Conservation (phyloP, 2,888 invertebrate species). For the Ecdyonurus torrentis region DNA sequence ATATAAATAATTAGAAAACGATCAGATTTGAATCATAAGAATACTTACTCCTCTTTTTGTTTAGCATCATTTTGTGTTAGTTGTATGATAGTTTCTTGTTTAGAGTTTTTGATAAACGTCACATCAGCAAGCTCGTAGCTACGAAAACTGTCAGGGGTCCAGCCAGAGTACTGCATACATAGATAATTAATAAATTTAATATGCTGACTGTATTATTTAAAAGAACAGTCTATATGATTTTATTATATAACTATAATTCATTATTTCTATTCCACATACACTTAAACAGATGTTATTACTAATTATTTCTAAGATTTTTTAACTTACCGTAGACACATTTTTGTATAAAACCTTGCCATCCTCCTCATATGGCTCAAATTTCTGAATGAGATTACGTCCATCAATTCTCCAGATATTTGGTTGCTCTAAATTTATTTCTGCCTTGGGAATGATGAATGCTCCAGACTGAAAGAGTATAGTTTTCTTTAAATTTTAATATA, state of each 20-base stretch:
- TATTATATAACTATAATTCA: too few relatives aligned
- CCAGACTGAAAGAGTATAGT: constrained; percentile 24
- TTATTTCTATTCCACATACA: too few relatives aligned
- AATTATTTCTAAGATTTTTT: too few relatives aligned
- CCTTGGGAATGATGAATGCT: constrained; percentile 25
- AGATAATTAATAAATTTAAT: constrained; percentile 10
- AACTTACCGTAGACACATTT: constrained; percentile 20
- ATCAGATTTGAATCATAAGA: neutral
- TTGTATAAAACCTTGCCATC: constrained; percentile 19
- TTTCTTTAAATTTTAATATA: too few relatives aligned
- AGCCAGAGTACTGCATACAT: constrained; percentile 56
- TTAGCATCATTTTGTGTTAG: neutral
- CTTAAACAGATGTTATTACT: too few relatives aligned
- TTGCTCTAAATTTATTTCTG: constrained; percentile 22
- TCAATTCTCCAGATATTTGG: constrained; percentile 29
- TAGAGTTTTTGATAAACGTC: constrained; percentile 29
- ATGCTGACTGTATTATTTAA: too few relatives aligned
- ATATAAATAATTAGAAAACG: too few relatives aligned
- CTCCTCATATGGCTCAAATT: constrained; percentile 25
- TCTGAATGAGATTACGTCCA: constrained; percentile 26
- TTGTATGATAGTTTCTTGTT: neutral
- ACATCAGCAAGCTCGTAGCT: constrained; percentile 64
- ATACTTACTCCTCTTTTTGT: neutral
- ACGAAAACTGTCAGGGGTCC: constrained; percentile 67
- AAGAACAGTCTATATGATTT: too few relatives aligned